Evolutionary conservation across 2,113 vertebrate species (phyloP), one percentile per base, ranked within the genome.

Genomic region (Callaeas wilsoni): DNA sequence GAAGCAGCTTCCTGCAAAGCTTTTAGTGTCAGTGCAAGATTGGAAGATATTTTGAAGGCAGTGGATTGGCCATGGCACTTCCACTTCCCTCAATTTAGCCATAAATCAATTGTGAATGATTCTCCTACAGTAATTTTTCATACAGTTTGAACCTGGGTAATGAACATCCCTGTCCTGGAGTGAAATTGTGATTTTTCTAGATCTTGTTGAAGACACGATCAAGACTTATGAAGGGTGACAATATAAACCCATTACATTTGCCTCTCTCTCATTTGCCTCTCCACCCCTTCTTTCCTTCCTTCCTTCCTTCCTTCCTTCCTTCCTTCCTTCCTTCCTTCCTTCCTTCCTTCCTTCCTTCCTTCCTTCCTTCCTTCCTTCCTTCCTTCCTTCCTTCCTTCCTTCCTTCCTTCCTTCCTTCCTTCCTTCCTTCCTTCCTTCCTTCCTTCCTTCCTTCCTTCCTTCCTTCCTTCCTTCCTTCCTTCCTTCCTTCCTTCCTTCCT

Each of bases 21-120:
- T 97, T 97, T 97, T 96, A 76, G 77, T 91, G 76, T 84, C 89
- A 47, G 49, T 83, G 77, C 91, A 89, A 96, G 95, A 96, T 84
- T 84, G 97, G 94, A 97, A 96, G 96, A 93, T 96, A 95, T 92
- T 97, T 94, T 91, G 84, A 95, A 97, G 94, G 94, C 69, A 93
- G 84, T 16, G 68, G 82, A 90, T 96, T 95, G 92, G 95, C 84
- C 83, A 30, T 89, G 59, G 87, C 91, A 75, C 59, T 95, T 97
- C 94, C 64, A 87, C 84, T 97, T 96, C 76, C 89, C 93, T 97
- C 96, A 94, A 56, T 97, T 94, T 96, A 90, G 85, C 87, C 91
- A 97, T 98, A 97, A 97, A 97, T 98, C 98, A 97, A 69, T 97
- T 89, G 84, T 78, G 89, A 97, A 87, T 97, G 49, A 90, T 96